Evolutionary conservation across 2,888 invertebrate genomes (phyloP), one percentile per base, ranked within the genome.

Genomic region (Drosophila peninsularis): DNA sequence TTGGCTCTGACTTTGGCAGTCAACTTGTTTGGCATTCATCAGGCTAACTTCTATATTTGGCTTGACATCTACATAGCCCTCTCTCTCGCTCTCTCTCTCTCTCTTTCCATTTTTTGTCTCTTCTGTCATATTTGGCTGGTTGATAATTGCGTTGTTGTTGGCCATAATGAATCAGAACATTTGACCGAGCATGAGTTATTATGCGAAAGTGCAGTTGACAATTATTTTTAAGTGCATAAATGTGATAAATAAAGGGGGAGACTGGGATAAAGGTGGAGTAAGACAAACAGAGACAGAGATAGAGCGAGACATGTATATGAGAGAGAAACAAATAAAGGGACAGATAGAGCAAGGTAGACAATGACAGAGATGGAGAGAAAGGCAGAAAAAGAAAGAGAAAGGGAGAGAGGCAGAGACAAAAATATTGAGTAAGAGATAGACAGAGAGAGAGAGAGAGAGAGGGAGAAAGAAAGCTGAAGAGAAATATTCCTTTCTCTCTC

Each of bases 1-100:
- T 76, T 79, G 61, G 60, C 63, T 53, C 65, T 68, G 73, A 68
- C 75, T 80, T 84, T 71, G 62, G 63, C 71, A 76, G 82, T 71
- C 85, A 82, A 82, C 72, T 84, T 84, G 67, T 78, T 71, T 86
- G 79, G 79, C 83, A 86, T 83, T 86, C 86, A 83, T 83, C 86
- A 83, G 80, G 67, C 75, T 78, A 71, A 56, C 62, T 67, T 75
- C 75, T 64, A 49, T 52, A 62, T 53, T 49, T 54, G 24, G 55
- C 41, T 41, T 57, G 68, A 65, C 75, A 75, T 62, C 62, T 75
- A 58, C 62, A 75, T 65, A 56, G 63, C 14, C 9, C 3, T 50
- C n/a, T 37, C 13, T 11, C n/a, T 21, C 49, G 9, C 5, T 27
- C 24, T 13, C 21, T 24, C 10, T 17, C 4, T 24, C 14, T 14